Percentiles rank a stretch among this genome's conserved stretches.
phyloP scores from a whole-genome alignment of 2,113 vertebrate genomes.

The Raja brachyura region DNA sequence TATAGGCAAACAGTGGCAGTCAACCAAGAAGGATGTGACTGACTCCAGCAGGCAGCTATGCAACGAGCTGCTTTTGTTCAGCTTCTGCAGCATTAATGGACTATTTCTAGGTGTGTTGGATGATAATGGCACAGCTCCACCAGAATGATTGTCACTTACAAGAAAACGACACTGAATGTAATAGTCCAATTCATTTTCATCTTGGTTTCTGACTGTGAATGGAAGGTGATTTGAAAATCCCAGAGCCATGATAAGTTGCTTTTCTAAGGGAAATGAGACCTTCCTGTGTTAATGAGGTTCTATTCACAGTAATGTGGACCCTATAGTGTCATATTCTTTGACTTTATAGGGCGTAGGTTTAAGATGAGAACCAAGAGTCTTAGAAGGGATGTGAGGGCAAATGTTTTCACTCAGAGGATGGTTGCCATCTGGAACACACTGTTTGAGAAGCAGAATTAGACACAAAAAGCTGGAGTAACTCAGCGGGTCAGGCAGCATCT shows the following conservation, averaged over 20 bases:
- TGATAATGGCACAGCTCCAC: neutral
- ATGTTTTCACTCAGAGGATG: no score
- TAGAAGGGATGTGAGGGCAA: no score
- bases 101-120: neutral
- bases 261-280: neutral
- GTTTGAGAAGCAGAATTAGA: no score
- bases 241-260: neutral
- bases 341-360: no score
- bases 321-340: no score
- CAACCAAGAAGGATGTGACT: slow-evolving; percentile 35
- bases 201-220: neutral
- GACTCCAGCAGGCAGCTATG: slow-evolving; percentile 6
- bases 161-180: no score
- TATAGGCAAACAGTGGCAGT: slow-evolving; percentile 36
- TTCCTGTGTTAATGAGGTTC: neutral
- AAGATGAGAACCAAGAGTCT: no score
- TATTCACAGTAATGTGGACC: neutral
- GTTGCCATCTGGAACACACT: no score
- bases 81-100: neutral
- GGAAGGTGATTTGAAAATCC: slow-evolving; percentile 6
- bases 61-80: slow-evolving; percentile 7
- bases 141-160: neutral
- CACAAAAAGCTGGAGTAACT: no score
- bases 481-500: no score
- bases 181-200: neutral